phyloP scores from a whole-genome alignment of 2,888 invertebrate species.

The Drosophila greeni region DNA sequence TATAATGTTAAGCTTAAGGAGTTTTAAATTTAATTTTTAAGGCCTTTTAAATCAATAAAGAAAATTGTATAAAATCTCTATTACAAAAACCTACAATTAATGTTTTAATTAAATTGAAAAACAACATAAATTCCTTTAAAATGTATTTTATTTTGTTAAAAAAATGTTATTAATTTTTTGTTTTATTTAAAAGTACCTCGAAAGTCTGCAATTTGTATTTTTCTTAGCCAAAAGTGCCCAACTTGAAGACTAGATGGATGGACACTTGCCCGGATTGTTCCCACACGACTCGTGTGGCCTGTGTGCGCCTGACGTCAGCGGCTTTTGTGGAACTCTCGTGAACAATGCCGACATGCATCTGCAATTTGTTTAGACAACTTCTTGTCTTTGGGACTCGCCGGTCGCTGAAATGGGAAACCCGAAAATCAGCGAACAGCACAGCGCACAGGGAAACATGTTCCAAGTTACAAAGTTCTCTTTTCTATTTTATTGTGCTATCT shows the following conservation, averaged over 20 bases:
- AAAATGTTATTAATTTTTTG: background rate
- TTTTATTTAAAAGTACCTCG: background rate
- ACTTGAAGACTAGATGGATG: conserved; percentile 7
- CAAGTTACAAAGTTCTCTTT: conserved; percentile 25
- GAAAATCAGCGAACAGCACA: conserved; percentile 14
- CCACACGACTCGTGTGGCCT: conserved; percentile 42
- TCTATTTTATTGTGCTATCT: background rate
- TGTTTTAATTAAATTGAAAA: background rate
- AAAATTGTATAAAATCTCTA: no score
- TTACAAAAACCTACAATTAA: no score
- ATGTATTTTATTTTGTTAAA: background rate
- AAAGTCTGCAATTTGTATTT: background rate
- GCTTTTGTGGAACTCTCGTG: conserved; percentile 23
- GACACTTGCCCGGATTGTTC: conserved; percentile 11
- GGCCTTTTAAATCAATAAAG: no score
- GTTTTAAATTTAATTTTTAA: no score
- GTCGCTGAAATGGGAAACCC: conserved; percentile 37
- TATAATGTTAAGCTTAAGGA: no score
- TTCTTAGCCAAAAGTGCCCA: background rate
- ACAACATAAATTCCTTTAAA: background rate
- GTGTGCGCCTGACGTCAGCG: conserved; percentile 56
- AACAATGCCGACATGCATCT: conserved; percentile 45
- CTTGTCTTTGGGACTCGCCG: conserved; percentile 27
- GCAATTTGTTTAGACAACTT: conserved; percentile 58
- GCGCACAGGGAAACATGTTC: conserved; percentile 24